Evolutionary conservation across 2,888 invertebrate genomes (phyloP), one percentile per base, ranked within the genome.

Genomic region (Lucinisca nassula): DNA sequence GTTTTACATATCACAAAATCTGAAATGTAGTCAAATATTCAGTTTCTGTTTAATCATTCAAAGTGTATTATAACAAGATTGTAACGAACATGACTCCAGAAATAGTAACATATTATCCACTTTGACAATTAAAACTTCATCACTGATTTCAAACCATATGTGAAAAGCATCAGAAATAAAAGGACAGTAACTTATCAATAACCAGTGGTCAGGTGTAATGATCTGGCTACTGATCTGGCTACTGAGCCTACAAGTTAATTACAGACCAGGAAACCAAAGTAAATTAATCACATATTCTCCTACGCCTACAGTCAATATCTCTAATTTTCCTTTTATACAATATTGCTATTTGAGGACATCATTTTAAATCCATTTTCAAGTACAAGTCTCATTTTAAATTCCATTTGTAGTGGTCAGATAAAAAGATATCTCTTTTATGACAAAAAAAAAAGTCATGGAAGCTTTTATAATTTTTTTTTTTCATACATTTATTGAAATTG

Each of bases 301-400:
- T n/a, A 4, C 4, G 55, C 55, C 55, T 21, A 55, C 12, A 55
- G 55, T 4, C n/a, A 55, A 21, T 30, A 61, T 61, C 61, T 61
- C 61, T 61, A 61, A 61, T 27, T 61, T 27, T 61, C 61, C 30
- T 61, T 61, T 61, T 30, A 61, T 61, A 24, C 61, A 61, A 61
- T 61, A 61, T 61, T 61, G 61, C 61, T 61, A 27, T 6, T 30
- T 6, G 27, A 4, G 8, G 30, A 27, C 61, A 61, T 61, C 61
- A 61, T 61, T 61, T 61, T 27, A 61, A 61, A 61, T 30, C 61
- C 24, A 61, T 61, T 12, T 61, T 61, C 61, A 61, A 61, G 61
- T 30, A 61, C 61, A 61, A 45, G 17, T 45, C 17, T 17, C 45
- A 45, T 45, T 45, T 45, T 30, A 61, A 27, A 61, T 30, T 61